Base-by-base conservation (phyloP, 2,113 vertebrate genomes). In the Xenopus laevis region DNA sequence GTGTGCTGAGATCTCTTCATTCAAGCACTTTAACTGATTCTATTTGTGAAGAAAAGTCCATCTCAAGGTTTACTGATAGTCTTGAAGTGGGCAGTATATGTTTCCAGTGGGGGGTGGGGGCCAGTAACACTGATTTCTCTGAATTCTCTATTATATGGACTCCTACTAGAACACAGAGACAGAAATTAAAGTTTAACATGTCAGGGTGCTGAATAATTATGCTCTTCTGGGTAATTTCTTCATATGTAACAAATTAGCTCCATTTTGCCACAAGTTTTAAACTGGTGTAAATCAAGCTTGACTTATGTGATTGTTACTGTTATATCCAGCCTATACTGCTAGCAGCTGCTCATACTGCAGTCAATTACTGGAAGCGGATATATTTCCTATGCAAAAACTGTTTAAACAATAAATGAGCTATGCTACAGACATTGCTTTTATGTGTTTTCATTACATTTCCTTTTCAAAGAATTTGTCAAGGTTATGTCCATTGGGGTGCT, bases 351-450 rank as follows among this genome's bases (percentile, higher is more conserved):
- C 96, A 96, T 97, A 97, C 95, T 97, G 96, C 97, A 96, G 97
- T 99, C 95, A 97, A 97, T 98, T 99, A 98, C 96, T 99, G 97
- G 96, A 98, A 98, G 95, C 96, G 93, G 94, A 98, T 98, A 97
- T 98, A 98, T 98, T 99, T 98, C 97, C 97, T 99, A 99, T 99
- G 96, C 97, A 99, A 99, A 93, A 99, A 96, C 95, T 96, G 94
- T 98, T 98, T 96, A 97, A 99, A 99, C 96, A 99, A 98, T 98
- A 99, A 98, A 96, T 95, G 95, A 99, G 96, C 95, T 98, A 98
- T 98, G 96, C 96, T 98, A 97, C 95, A 97, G 92, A 82, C 68
- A 79, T 72, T 83, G 74, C 85, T 84, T 82, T 86, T 85, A 63
- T 80, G 83, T 86, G 77, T 82, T 80, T 79, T 83, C 72, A 79